Conservation (phyloP, 2,888 invertebrate genomes). For the Ophraella communa region DNA sequence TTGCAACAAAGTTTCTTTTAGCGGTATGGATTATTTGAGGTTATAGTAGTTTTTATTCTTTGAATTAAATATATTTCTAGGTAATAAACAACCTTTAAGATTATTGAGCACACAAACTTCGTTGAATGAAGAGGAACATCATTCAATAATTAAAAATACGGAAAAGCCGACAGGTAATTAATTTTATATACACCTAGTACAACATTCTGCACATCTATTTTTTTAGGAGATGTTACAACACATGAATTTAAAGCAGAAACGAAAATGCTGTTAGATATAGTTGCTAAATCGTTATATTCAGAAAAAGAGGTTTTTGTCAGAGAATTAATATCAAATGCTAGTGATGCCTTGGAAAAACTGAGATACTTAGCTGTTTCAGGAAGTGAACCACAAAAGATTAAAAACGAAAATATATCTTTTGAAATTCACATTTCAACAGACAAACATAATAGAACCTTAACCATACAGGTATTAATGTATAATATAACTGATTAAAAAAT, state of each 20-base stretch:
- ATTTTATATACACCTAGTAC: neutral
- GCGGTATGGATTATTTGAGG: slow-evolving; percentile 29
- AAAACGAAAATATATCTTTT: slow-evolving; percentile 70
- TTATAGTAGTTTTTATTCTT: slow-evolving; percentile 20
- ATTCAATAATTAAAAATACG: slow-evolving; percentile 67
- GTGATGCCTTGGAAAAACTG: slow-evolving; percentile 96
- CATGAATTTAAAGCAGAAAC: slow-evolving; percentile 98
- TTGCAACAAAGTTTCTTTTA: slow-evolving; percentile 5
- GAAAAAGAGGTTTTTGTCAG: slow-evolving; percentile 97
- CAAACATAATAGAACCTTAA: slow-evolving; percentile 82
- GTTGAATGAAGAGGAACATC: slow-evolving; percentile 60
- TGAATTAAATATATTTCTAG: slow-evolving; percentile 20
- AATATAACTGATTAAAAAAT: neutral
- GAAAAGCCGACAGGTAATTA: slow-evolving; percentile 66
- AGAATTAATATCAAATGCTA: slow-evolving; percentile 95
- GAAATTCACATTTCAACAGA: slow-evolving; percentile 91
- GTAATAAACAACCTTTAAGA: slow-evolving; percentile 18
- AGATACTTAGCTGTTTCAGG: slow-evolving; percentile 75
- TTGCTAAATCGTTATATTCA: slow-evolving; percentile 95
- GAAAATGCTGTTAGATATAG: slow-evolving; percentile 92
- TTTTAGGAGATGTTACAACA: slow-evolving; percentile 65
- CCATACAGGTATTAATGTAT: slow-evolving; percentile 75
- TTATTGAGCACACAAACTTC: slow-evolving; percentile 51
- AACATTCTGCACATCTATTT: neutral
- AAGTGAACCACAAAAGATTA: slow-evolving; percentile 61